Base-by-base conservation (phyloP, 2,888 invertebrate genomes). In the Erannis defoliaria region DNA sequence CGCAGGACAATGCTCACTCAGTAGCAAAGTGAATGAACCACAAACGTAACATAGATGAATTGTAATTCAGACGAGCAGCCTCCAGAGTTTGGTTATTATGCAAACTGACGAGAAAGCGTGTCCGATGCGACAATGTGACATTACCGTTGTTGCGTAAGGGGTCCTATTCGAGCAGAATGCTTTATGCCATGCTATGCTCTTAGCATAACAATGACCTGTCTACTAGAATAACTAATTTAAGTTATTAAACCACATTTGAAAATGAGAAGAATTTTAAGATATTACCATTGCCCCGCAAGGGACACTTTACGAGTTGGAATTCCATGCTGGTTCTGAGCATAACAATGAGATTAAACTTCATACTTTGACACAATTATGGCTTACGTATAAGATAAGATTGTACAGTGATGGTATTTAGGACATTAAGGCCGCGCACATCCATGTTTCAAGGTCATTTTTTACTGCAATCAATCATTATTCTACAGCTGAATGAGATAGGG, bases 91-190 rank as follows among this genome's bases (percentile, higher is more conserved):
- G 54, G 55, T 49, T 57, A 65, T 69, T 69, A 70, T 70, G 69
- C 66, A 66, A 67, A 66, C 51, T 26, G 38, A 6, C 43, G 66
- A 58, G 69, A 70, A 70, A 70, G 69, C 62, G 67, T 66, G 53
- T 43, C 60, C 37, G 43, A 54, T 45, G 42, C 48, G 50, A 61
- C 50, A 62, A 62, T 62, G 56, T 45, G 48, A 58, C 45, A 53
- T 51, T 57, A 50, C 50, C 18, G 26, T 38, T 29, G 51, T 58
- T 58, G 45, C 23, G 45, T 38, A 58, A 58, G 45, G 19, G 29
- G 38, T 58, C 58, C 58, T 58, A 46, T 46, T 37, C 46, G 26
- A n/a, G 29, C 31, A 18, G 26, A 46, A 31, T 46, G 31, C 12
- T n/a, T 6, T 8, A 18, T 9, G 10, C 19, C 16, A 35, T 31